Evolutionary conservation across 2,113 vertebrate species (phyloP), one percentile per base, ranked within the genome.

Genomic region (Hypomesus transpacificus): DNA sequence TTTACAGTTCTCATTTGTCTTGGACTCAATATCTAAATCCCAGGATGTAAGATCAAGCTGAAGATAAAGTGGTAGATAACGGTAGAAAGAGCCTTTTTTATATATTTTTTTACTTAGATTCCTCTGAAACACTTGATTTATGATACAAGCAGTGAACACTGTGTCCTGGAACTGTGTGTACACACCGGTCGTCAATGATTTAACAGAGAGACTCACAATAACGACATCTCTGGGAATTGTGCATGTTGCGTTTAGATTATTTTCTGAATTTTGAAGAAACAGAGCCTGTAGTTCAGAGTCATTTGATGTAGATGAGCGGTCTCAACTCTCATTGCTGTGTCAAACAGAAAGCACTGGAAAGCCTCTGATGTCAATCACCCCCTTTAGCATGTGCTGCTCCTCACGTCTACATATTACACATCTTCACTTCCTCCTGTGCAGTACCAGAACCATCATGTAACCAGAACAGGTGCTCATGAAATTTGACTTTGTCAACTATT

Each of bases 41-140:
- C 57, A 21, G 21, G 57, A 59, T 22, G 57, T 21, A 20, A 61
- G 68, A 61, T 17, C 18, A 26, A 77, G 73, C 58, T 80, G 68
- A 70, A 75, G 66, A 73, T 82, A 74, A 69, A 58, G 18, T 14
- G n/a, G 22, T 11, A n/a, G 18, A 9, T 13, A 20, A n/a, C 3
- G 59, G 14, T 3, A 18, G 17, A 18, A n/a, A 56, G 54, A 56
- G 52, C 57, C 17, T 9, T n/a, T 14, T n/a, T 16, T 31, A 18
- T 63, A 4, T 17, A 18, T n/a, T 14, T n/a, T 16, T 31, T 31
- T 63, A 4, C 28, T 28, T 31, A 13, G 24, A 63, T 63, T 18
- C 18, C n/a, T 18, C 31, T 26, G 26, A 34, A 63, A 63, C 26
- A 9, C 53, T 56, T 56, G 53, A 56, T 46, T 46, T 46, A 46